Conservation (phyloP, 2,113 vertebrate genomes). For the Pteruthius melanotis region DNA sequence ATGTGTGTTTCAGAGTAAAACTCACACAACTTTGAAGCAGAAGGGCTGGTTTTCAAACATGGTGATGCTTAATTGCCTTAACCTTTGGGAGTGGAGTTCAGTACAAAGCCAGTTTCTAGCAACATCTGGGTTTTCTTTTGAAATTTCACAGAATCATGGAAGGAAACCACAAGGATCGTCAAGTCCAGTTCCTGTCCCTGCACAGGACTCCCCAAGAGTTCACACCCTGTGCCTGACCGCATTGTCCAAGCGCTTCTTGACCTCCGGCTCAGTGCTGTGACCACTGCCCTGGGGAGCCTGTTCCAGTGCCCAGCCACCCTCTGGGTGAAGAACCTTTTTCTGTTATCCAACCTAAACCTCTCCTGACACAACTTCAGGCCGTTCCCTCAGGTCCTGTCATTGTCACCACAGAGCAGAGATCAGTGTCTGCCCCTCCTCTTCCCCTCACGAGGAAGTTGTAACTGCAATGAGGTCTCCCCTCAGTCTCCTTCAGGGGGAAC, state of each 20-base stretch:
- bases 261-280: background rate
- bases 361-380: background rate
- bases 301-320: accelerated
- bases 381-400: background rate
- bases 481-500: background rate
- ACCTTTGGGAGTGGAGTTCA: background rate
- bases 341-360: background rate
- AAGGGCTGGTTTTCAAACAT: background rate
- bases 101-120: background rate
- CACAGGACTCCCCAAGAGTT: background rate
- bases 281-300: background rate
- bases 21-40: background rate
- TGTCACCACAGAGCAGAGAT: background rate
- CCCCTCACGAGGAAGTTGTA: background rate
- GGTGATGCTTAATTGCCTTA: background rate
- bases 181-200: background rate
- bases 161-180: background rate
- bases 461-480: background rate
- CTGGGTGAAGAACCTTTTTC: background rate
- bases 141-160: background rate
- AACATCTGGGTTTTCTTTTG: background rate
- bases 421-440: background rate
- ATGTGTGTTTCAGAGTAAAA: background rate
- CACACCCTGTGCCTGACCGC: background rate
- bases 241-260: background rate